Conservation (phyloP, 1,140 invertebrate species). For the Drosophila aff. region DNA sequence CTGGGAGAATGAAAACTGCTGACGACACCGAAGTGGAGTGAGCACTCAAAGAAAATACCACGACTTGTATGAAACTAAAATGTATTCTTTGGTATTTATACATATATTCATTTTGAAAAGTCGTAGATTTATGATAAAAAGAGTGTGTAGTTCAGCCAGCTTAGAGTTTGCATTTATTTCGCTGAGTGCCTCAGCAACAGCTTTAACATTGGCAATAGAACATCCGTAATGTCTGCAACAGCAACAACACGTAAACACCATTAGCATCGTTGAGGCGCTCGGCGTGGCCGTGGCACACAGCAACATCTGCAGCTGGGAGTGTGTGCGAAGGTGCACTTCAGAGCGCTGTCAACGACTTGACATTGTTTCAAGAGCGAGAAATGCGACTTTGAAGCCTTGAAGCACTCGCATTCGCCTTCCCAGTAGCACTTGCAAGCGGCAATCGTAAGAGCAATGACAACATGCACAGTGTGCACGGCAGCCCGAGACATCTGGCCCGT, state of each 20-base stretch:
- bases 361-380: conserved; percentile 75
- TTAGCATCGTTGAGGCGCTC: conserved; percentile 50
- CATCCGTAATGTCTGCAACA: conserved; percentile 25
- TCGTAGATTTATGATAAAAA: background rate
- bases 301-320: conserved; percentile 10
- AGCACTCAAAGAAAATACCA: background rate
- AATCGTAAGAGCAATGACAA: conserved; percentile 46
- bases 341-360: conserved; percentile 73
- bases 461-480: conserved; percentile 15
- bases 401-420: conserved; percentile 45
- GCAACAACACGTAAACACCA: conserved; percentile 75
- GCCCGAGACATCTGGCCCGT: conserved; percentile 23
- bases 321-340: conserved; percentile 59
- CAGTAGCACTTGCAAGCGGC: conserved; percentile 22
- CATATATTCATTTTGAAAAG: background rate
- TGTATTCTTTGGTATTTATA: background rate
- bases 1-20: conserved; percentile 45
- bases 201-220: conserved; percentile 12
- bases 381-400: conserved; percentile 68
- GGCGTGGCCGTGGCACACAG: conserved; percentile 51
- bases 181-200: conserved; percentile 7
- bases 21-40: conserved; percentile 21
- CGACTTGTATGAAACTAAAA: too few relatives aligned
- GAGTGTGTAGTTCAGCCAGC: too few relatives aligned
- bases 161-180: background rate